Evolutionary conservation across 2,888 invertebrate species (phyloP), one percentile per base, ranked within the genome.

Genomic region (Allacma fusca): DNA sequence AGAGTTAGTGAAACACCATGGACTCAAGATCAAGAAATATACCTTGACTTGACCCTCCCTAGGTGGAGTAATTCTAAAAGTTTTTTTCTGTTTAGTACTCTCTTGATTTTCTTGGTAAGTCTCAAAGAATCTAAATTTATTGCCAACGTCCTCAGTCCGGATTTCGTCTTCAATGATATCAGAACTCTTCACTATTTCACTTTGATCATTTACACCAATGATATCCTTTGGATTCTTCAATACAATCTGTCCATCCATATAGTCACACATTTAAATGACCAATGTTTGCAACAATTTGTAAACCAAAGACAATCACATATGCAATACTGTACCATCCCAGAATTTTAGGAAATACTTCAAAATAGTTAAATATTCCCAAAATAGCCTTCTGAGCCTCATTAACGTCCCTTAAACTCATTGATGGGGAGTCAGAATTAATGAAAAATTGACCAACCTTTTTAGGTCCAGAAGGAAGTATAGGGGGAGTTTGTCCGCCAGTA

Each of bases 41-140:
- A 90, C 90, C 90, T 91, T 91, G 79, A 89, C 89, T 88, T 91
- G 81, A 74, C 91, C 91, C 84, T 95, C 95, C 82, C 95, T 88
- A 0, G 96, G 95, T 80, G 96, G 95, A 57, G 95, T 95, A 88
- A 95, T 94, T 84, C 95, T 90, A 89, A 95, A 95, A 86, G 91
- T 89, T 87, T 91, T 92, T 85, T 91, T 90, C 40, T 82, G 80
- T 19, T 80, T 73, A 64, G 82, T 77, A 40, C n/a, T 29, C 34
- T 44, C 57, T 85, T 89, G 88, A 84, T 90, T 90, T 83, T 92
- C 91, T 71, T 93, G 93, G 85, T 90, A 91, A 0, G 92, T 92
- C 89, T 95, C 95, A 88, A 96, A 96, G 89, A 95, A 96, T 88
- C 93, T 93, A 89, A 95, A 96, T 85, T 94, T 90, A 86, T 93